Conservation (phyloP, 1,140 invertebrate genomes). For the Aphelenchoides avenae region DNA sequence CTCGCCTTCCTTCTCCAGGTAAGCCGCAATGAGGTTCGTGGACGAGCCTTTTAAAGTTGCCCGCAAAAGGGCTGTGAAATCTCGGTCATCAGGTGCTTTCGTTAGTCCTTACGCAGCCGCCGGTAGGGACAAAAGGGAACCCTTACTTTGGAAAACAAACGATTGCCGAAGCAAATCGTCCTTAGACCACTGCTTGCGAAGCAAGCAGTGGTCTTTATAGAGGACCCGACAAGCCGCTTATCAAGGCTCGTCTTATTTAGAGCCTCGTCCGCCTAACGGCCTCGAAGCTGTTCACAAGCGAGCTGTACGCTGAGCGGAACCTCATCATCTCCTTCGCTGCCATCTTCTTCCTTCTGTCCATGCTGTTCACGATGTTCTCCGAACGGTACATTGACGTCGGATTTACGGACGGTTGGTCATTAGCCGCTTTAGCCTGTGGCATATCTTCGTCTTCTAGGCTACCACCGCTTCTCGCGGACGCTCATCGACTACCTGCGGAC, state of each 20-base stretch:
- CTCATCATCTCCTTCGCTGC: constrained; percentile 4
- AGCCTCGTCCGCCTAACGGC: constrained; percentile 1
- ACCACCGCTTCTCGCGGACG: constrained; percentile 2
- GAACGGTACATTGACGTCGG: constrained; percentile 8
- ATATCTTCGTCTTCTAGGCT: neutral
- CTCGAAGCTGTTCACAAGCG: neutral
- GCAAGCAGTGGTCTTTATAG: no score
- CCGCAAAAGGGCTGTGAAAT: no score
- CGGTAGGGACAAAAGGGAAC: no score
- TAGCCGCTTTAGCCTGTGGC: neutral
- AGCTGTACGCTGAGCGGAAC: constrained; percentile 3
- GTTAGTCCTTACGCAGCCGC: no score
- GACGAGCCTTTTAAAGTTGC: no score
- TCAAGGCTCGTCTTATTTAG: no score
- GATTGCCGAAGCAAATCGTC: no score
- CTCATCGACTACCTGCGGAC: neutral
- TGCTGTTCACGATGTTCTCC: constrained; percentile 4
- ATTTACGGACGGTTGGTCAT: constrained; percentile 5
- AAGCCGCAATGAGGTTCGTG: no score
- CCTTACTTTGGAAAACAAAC: no score
- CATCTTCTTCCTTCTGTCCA: constrained; percentile 4
- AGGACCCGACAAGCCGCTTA: no score
- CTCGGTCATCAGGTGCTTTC: no score
- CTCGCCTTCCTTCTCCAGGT: constrained; percentile 24
- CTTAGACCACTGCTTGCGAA: no score